phyloP scores from a whole-genome alignment of 2,113 vertebrate genomes.

The Rhombomys opimus region DNA sequence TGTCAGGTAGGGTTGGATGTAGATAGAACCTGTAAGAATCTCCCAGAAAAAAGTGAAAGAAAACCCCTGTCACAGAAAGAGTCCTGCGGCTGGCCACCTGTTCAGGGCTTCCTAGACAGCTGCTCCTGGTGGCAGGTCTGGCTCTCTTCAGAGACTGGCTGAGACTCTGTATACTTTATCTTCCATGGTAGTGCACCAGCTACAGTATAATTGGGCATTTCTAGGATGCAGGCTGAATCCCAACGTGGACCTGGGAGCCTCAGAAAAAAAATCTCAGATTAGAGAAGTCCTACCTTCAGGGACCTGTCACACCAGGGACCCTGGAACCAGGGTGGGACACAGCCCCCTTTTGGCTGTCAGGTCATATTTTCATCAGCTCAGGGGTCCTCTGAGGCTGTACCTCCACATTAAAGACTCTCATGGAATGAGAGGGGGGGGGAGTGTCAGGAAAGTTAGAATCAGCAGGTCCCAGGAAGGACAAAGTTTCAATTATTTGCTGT shows the following conservation, averaged over 20 bases:
- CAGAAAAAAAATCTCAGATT: no score
- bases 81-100: rapidly evolving
- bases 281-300: background rate
- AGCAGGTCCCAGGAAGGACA: background rate
- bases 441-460: background rate
- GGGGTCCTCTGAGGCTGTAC: background rate
- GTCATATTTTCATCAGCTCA: background rate
- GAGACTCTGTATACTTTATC: background rate
- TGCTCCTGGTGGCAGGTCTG: background rate
- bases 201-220: background rate
- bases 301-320: background rate
- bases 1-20: background rate
- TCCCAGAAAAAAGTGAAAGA: background rate
- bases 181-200: background rate
- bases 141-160: background rate
- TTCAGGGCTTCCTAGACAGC: rapidly evolving
- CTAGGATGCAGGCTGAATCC: background rate
- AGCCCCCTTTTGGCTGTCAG: background rate
- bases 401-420: background rate
- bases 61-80: background rate
- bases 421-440: background rate
- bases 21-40: background rate
- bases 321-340: no score
- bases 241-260: background rate
- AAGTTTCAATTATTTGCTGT: background rate